Percentiles rank a stretch among this genome's conserved stretches.
Evolutionary conservation across 2,888 invertebrate species (phyloP).

Genomic region (Cataglyphis albicans): DNA sequence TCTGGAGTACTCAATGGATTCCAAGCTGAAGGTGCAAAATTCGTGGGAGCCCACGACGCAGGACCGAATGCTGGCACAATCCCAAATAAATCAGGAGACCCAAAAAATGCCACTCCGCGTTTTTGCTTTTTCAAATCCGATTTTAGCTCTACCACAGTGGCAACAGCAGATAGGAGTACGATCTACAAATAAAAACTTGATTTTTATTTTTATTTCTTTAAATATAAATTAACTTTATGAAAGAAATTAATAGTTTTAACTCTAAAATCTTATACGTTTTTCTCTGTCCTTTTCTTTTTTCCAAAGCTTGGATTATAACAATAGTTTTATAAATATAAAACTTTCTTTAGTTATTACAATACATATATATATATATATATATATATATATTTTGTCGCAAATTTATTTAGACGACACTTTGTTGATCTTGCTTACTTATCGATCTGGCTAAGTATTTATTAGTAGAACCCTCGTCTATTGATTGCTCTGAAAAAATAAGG

Average conservation of each 20-base stretch:
- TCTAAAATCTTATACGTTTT: not conserved
- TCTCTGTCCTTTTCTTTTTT: not conserved
- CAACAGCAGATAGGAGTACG: slow-evolving; percentile 68
- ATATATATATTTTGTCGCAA: not conserved
- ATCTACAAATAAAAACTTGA: slow-evolving; percentile 68
- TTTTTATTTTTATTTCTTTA: not conserved
- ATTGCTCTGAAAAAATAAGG: slow-evolving; percentile 47
- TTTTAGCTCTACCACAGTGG: slow-evolving; percentile 60
- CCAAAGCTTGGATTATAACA: not conserved
- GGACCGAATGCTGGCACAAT: slow-evolving; percentile 72
- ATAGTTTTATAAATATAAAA: not conserved
- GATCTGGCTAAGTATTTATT: slow-evolving; percentile 39
- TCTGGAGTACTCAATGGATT: slow-evolving; percentile 74
- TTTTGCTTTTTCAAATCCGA: slow-evolving; percentile 77
- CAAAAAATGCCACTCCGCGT: slow-evolving; percentile 80
- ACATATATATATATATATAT: not conserved
- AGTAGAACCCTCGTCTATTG: slow-evolving; percentile 43
- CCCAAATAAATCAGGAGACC: slow-evolving; percentile 79
- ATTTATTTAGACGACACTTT: slow-evolving; percentile 20
- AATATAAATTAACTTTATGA: not conserved
- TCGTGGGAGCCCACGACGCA: slow-evolving; percentile 70
- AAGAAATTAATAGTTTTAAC: not conserved
- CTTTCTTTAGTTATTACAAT: not conserved
- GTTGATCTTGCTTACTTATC: slow-evolving; percentile 36
- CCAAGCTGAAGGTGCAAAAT: slow-evolving; percentile 76